Base-by-base conservation (phyloP, 1,140 invertebrate genomes). In the Riptortus pedestris region DNA sequence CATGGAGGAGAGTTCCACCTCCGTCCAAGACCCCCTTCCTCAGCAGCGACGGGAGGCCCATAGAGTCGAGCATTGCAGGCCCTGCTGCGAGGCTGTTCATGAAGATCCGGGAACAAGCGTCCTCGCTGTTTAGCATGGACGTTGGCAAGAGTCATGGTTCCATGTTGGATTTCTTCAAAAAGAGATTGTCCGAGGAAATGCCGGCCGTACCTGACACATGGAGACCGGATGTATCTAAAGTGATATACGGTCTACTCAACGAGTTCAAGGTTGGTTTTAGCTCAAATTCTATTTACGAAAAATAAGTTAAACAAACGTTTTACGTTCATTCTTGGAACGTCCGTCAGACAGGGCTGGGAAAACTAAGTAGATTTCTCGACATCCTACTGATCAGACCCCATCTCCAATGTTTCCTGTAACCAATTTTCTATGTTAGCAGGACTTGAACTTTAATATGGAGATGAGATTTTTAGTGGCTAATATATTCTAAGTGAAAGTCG, bases 251-350 rank as follows among this genome's bases (percentile, higher is more conserved):
- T 3, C 31, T 67, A 9, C 22, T 26, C 0, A 64, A 7, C 69
- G 83, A 5, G 77, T 87, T 1, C 81, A 83, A 69, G 84, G 82
- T 70, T 79, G 80, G 86, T n/a, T n/a, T n/a, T n/a, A n/a, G n/a
- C n/a, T n/a, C n/a, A n/a, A n/a, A n/a, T n/a, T n/a, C n/a, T n/a
- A n/a, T n/a, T n/a, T n/a, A n/a, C n/a, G n/a, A n/a, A n/a, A n/a
- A n/a, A n/a, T n/a, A n/a, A n/a, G n/a, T n/a, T n/a, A n/a, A n/a
- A n/a, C n/a, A n/a, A n/a, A n/a, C n/a, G n/a, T n/a, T n/a, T n/a
- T n/a, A n/a, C n/a, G n/a, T n/a, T n/a, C n/a, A n/a, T n/a, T n/a
- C n/a, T n/a, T n/a, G n/a, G n/a, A n/a, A n/a, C n/a, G n/a, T n/a
- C n/a, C n/a, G n/a, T n/a, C n/a, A n/a, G n/a, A n/a, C n/a, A n/a